Evolutionary conservation across 2,888 invertebrate genomes (phyloP), one percentile per base, ranked within the genome.

Genomic region (Polia nebulosa): DNA sequence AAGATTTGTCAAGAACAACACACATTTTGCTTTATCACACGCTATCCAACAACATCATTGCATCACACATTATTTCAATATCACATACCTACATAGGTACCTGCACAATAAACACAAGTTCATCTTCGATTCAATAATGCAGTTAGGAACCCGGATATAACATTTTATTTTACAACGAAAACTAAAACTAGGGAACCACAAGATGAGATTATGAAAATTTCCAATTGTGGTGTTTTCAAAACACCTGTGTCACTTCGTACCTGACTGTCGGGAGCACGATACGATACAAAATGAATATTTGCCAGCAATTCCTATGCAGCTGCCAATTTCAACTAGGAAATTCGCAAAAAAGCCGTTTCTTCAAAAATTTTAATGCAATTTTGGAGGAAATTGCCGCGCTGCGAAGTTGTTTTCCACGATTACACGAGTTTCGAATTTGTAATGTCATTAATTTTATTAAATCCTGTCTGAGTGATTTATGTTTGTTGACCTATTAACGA

Each of bases 201-300:
- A 29, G 72, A 85, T 78, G 73, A 67, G 76, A 83, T 84, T 79
- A 83, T 68, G 76, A 81, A 80, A 82, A 75, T 82, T 85, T 81
- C 85, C 78, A 82, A 82, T 85, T 83, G 79, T 70, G 73, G 41
- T 60, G 57, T 83, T 81, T 77, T 63, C 73, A 71, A 83, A 81
- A 78, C 85, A 85, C 85, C 85, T 85, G 85, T 76, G 84, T 56
- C 79, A 61, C 61, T 76, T 75, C 72, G 73, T 80, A 74, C 56
- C 56, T 64, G 70, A 73, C 75, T 68, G 66, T 73, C 63, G 67
- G 45, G 58, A 62, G 66, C 71, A 52, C 68, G 68, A 70, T 72
- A 69, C 71, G 67, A 82, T 80, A 83, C 85, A 78, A 86, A 87
- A 87, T 87, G 85, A 87, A 84, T 85, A 84, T 86, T 83, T 83